phyloP scores from a whole-genome alignment of 2,888 invertebrate genomes.

The Zelleria hepariella region DNA sequence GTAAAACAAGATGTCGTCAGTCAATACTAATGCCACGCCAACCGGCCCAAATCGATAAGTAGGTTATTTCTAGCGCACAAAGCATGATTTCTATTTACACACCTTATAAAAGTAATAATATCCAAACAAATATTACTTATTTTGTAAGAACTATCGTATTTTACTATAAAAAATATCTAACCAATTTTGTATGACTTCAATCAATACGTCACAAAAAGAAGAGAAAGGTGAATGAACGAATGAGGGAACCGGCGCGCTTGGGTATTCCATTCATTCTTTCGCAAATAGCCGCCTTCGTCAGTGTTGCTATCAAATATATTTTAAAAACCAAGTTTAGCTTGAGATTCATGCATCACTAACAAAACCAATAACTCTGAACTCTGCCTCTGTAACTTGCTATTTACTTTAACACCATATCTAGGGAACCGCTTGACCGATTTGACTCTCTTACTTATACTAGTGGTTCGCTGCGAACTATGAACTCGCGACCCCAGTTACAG shows the following conservation, averaged over 20 bases:
- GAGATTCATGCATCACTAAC: no score
- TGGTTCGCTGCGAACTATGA: no score
- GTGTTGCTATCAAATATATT: no score
- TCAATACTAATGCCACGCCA: slow-evolving; percentile 49
- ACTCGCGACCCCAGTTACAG: no score
- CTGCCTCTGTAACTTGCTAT: no score
- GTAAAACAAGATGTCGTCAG: slow-evolving; percentile 66
- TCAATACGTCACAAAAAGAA: slow-evolving; percentile 10
- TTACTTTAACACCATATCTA: no score
- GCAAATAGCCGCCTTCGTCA: no score
- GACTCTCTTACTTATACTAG: no score
- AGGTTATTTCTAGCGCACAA: not conserved
- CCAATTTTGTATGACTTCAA: slow-evolving; percentile 1
- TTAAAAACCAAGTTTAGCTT: no score
- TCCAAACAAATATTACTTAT: not conserved
- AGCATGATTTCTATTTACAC: not conserved
- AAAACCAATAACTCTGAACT: no score
- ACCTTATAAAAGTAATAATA: slow-evolving; percentile 1
- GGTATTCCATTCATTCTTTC: not conserved
- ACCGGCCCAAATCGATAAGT: not conserved
- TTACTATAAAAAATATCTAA: not conserved
- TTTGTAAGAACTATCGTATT: not conserved
- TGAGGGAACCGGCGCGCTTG: not conserved
- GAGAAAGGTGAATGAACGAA: slow-evolving; percentile 9
- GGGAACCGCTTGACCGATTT: no score